Evolutionary conservation across 1,140 invertebrate genomes (phyloP).

Genomic region (Amphibalanus amphitrite): DNA sequence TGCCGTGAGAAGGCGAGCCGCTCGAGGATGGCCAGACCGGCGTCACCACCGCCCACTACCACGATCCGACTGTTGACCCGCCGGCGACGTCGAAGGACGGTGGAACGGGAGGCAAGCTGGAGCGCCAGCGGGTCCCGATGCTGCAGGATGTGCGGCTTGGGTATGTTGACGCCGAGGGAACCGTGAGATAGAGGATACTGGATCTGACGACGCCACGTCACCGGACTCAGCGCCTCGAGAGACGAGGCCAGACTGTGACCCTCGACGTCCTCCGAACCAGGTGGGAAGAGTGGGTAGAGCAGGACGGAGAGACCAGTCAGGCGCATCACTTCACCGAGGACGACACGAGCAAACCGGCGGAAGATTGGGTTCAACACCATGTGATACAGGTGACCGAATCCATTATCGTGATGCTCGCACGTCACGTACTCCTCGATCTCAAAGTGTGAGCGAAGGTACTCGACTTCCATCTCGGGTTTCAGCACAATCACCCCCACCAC

Average conservation of each 20-base stretch:
- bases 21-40: not conserved
- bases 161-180: not conserved
- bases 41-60: not conserved
- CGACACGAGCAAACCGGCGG: not conserved
- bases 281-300: not conserved
- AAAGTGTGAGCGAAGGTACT: not conserved
- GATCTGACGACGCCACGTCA: not conserved
- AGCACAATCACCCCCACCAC: not conserved
- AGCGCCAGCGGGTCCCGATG: not conserved
- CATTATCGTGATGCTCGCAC: not conserved
- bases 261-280: not conserved
- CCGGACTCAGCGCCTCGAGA: not conserved
- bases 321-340: not conserved
- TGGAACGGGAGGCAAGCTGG: not conserved
- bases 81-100: not conserved
- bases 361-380: not conserved
- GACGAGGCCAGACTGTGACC: not conserved
- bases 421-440: conserved; percentile 3
- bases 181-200: not conserved
- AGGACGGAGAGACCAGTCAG: not conserved
- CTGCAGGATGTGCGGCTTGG: not conserved
- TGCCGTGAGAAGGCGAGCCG: not conserved
- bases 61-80: not conserved
- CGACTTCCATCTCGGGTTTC: not conserved
- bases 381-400: not conserved